These are phyloP conservation scores for Leptinotarsa undecemlineata DNA, from an alignment of 1,140 invertebrate genomes.

Conservation along the genomic window DNA sequence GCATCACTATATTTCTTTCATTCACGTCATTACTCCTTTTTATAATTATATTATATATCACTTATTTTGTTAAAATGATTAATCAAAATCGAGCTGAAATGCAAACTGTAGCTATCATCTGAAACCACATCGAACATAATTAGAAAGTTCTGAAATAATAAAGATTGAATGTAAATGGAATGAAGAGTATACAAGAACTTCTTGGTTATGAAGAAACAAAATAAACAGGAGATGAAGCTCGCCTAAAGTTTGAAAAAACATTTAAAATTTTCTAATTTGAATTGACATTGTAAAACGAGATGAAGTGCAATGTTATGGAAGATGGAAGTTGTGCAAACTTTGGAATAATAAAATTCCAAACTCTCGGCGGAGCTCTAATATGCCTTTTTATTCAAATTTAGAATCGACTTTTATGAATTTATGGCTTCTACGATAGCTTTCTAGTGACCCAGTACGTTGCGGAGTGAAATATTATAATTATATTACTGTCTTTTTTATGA, in stretches of 20 bases:
- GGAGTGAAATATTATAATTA: neutral
- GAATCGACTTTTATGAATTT: conserved; percentile 9
- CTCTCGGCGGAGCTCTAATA: conserved; percentile 6
- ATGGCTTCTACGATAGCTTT: neutral
- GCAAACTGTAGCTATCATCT: neutral
- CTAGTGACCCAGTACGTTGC: neutral
- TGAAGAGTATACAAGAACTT: conserved; percentile 9
- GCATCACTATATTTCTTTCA: too few relatives aligned
- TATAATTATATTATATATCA: too few relatives aligned
- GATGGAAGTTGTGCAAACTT: conserved; percentile 13
- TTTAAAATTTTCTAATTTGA: conserved; percentile 22
- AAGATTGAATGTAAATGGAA: conserved; percentile 21
- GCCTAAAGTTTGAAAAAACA: conserved; percentile 19
- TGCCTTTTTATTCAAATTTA: neutral
- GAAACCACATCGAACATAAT: conserved; percentile 9
- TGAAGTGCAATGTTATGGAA: conserved; percentile 23
- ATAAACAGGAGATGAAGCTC: conserved; percentile 19
- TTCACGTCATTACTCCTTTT: too few relatives aligned
- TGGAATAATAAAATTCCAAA: conserved; percentile 14
- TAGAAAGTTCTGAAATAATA: conserved; percentile 6
- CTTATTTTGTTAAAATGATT: too few relatives aligned
- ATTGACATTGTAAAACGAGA: conserved; percentile 20
- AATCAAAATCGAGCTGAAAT: too few relatives aligned
- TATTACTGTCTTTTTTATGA: neutral
- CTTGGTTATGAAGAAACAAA: conserved; percentile 13